A percentile compares a stretch with the other conserved stretches of the same genome.
Conservation (phyloP, 2,113 vertebrate species). For the Brachirus orientalis region DNA sequence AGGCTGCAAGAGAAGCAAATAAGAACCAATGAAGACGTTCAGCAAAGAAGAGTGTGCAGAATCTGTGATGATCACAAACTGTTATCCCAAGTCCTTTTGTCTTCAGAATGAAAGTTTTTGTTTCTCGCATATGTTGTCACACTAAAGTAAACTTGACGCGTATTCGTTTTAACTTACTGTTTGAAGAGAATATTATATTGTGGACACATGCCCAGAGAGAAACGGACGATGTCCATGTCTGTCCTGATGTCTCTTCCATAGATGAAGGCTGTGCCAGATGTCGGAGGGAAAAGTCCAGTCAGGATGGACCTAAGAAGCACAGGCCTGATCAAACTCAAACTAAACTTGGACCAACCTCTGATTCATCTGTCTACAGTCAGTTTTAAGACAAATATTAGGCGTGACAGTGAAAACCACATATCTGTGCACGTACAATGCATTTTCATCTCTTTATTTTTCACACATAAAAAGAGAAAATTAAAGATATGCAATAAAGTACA, state of each 20-base stretch:
- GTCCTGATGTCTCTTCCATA: slow-evolving; percentile 86
- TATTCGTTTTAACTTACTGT: slow-evolving; percentile 64
- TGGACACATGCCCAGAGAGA: slow-evolving; percentile 88
- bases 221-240: slow-evolving; percentile 80
- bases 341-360: too few relatives aligned
- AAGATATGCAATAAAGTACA: too few relatives aligned
- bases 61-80: too few relatives aligned
- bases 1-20: slow-evolving; percentile 64
- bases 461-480: too few relatives aligned
- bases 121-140: background rate
- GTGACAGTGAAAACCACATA: too few relatives aligned
- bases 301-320: slow-evolving; percentile 85
- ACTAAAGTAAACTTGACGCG: background rate
- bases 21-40: background rate
- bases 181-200: slow-evolving; percentile 89
- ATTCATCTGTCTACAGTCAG: too few relatives aligned
- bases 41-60: too few relatives aligned
- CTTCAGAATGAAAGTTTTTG: background rate
- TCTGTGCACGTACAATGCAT: too few relatives aligned
- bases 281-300: slow-evolving; percentile 86
- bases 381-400: too few relatives aligned
- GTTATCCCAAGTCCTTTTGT: too few relatives aligned
- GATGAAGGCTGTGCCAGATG: slow-evolving; percentile 86
- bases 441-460: too few relatives aligned
- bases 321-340: background rate